Evolutionary conservation across 92 coral and sea anemone species (phyloP).

Genomic region (Phenganax marumi): DNA sequence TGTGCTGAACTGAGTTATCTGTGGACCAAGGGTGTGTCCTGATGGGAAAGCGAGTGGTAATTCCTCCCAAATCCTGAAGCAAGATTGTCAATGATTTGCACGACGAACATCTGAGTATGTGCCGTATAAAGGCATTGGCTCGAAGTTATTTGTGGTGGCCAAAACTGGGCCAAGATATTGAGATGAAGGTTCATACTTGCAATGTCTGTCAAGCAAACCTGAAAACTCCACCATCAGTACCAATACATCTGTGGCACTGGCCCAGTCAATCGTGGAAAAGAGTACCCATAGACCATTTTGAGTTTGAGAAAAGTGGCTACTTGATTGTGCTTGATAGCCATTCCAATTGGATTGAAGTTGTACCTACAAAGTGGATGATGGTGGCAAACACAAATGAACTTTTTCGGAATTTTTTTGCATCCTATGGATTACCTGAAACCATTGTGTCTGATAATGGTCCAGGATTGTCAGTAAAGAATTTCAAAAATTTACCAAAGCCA

Average conservation of each 20-base stretch:
- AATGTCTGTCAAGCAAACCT: slow-evolving; percentile 44
- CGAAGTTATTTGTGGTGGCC: slow-evolving; percentile 46
- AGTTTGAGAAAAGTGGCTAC: slow-evolving; percentile 37
- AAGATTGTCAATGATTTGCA: background rate
- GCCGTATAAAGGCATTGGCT: background rate
- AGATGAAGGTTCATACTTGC: slow-evolving; percentile 36
- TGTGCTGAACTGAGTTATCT: too few relatives aligned
- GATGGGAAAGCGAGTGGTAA: background rate
- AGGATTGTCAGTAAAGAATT: slow-evolving; percentile 32
- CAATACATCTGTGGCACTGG: background rate
- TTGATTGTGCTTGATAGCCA: slow-evolving; percentile 48
- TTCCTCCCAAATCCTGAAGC: background rate
- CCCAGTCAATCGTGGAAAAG: slow-evolving; percentile 39
- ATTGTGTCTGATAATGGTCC: slow-evolving; percentile 43
- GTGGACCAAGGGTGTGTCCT: background rate
- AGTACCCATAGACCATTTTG: slow-evolving; percentile 48
- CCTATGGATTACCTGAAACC: slow-evolving; percentile 43
- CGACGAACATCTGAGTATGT: background rate
- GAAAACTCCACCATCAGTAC: background rate
- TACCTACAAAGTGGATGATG: background rate
- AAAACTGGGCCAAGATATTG: slow-evolving; percentile 34
- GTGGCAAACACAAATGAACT: background rate
- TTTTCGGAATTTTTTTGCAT: slow-evolving; percentile 6
- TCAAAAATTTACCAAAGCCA: slow-evolving; percentile 5
- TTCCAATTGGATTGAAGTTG: slow-evolving; percentile 33